These are phyloP conservation scores for Poicephalus meyeri DNA, from an alignment of 2,113 vertebrate species.

Conservation along the genomic window DNA sequence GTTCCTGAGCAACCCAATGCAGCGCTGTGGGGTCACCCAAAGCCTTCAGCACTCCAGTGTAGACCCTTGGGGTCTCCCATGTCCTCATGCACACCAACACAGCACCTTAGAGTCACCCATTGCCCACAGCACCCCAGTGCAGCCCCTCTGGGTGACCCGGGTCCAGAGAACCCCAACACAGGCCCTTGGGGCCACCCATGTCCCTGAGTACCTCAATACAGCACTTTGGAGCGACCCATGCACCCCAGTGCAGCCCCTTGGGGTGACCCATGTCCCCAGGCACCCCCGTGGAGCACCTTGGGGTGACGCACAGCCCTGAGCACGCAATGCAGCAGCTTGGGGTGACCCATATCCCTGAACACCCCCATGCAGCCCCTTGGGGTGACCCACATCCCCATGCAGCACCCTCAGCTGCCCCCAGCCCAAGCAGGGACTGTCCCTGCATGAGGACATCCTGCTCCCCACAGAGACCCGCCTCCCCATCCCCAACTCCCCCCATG, in stretches of 20 bases:
- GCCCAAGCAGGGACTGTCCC: not conserved
- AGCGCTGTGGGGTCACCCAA: not conserved
- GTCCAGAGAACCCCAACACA: not conserved
- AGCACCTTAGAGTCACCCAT: accelerated
- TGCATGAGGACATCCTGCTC: no score
- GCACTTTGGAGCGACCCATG: not conserved
- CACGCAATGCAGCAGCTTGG: not conserved
- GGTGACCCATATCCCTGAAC: not conserved
- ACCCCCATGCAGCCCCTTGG: accelerated
- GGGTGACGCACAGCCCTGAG: no score
- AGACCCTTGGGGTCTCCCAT: not conserved
- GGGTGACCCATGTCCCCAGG: not conserved
- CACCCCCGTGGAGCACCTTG: not conserved
- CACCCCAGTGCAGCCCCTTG: not conserved
- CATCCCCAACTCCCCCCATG: not conserved
- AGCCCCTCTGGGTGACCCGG: accelerated
- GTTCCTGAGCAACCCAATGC: accelerated
- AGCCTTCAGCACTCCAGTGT: accelerated
- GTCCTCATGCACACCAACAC: accelerated
- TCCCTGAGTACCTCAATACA: not conserved
- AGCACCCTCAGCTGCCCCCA: no score
- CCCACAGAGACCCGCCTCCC: not conserved
- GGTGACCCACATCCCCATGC: not conserved
- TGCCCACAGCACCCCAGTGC: accelerated
- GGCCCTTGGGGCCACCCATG: no score